These are phyloP conservation scores for Menidia beryllina DNA, from an alignment of 2,113 vertebrate species.

Conservation along the genomic window DNA sequence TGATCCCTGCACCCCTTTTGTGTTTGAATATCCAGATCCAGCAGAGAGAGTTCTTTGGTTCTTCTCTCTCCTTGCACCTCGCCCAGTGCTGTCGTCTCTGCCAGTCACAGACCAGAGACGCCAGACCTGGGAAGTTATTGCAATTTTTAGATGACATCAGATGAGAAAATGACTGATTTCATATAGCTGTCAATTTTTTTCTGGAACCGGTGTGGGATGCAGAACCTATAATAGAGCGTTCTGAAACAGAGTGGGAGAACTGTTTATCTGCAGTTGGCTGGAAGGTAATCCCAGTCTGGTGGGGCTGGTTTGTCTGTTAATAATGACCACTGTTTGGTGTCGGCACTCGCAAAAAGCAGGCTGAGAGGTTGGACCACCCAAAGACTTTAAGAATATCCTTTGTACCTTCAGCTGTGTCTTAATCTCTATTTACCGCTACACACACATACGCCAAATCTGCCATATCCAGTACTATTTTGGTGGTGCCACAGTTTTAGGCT, in stretches of 20 bases:
- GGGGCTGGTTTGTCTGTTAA: slow-evolving; percentile 65
- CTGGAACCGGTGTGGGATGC: slow-evolving; percentile 56
- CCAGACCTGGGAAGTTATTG: slow-evolving; percentile 77
- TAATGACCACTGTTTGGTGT: slow-evolving; percentile 70
- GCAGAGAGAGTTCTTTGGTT: slow-evolving; percentile 21
- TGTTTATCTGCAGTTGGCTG: slow-evolving; percentile 73
- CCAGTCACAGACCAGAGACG: slow-evolving; percentile 78
- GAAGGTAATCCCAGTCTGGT: slow-evolving; percentile 64
- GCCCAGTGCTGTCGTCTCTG: slow-evolving; percentile 64
- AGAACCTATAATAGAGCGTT: slow-evolving; percentile 77
- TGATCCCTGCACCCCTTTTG: slow-evolving; percentile 21
- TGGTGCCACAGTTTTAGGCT: slow-evolving; percentile 62
- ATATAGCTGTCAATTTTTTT: slow-evolving; percentile 70
- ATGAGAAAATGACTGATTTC: slow-evolving; percentile 84
- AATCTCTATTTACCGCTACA: slow-evolving; percentile 61
- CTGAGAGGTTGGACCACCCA: slow-evolving; percentile 73
- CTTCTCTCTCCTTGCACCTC: slow-evolving; percentile 51
- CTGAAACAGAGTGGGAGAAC: slow-evolving; percentile 70
- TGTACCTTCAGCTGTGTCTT: slow-evolving; percentile 67
- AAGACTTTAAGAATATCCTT: slow-evolving; percentile 71
- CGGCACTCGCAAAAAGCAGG: slow-evolving; percentile 45
- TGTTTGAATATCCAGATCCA: slow-evolving; percentile 44
- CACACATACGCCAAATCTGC: slow-evolving; percentile 46
- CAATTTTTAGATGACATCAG: slow-evolving; percentile 81
- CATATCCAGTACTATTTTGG: slow-evolving; percentile 59